Evolutionary conservation across 2,888 invertebrate species (phyloP).

Genomic region (Meloe dianella): DNA sequence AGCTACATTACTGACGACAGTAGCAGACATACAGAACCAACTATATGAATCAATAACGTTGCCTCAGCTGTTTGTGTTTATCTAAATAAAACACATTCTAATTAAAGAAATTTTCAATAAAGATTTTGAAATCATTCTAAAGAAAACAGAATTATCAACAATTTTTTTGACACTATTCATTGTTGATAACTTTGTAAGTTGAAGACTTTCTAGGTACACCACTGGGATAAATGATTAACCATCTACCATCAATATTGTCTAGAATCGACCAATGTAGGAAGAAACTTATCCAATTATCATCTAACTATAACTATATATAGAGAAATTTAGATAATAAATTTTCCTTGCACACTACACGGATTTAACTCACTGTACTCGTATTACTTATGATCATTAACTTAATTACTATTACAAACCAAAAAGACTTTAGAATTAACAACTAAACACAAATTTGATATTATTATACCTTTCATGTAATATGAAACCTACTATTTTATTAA

Average conservation of each 20-base stretch:
- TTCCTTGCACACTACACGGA: neutral
- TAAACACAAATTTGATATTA: neutral
- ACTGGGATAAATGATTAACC: neutral
- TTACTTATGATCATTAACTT: constrained; percentile 7
- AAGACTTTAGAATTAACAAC: neutral
- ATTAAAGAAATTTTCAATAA: too few species aligned
- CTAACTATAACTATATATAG: neutral
- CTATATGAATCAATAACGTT: too few species aligned
- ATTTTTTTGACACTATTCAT: too few species aligned
- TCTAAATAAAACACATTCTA: too few species aligned
- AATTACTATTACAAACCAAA: neutral
- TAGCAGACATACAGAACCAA: too few species aligned
- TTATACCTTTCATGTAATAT: neutral
- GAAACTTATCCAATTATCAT: constrained; percentile 2
- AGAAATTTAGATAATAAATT: neutral
- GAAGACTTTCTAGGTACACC: neutral
- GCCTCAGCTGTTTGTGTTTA: too few species aligned
- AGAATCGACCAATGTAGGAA: neutral
- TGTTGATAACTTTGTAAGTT: too few species aligned
- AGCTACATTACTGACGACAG: too few species aligned
- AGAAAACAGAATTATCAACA: too few species aligned
- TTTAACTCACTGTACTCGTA: constrained; percentile 2
- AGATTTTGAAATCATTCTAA: too few species aligned
- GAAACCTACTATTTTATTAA: neutral
- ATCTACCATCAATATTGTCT: neutral